Evolutionary conservation across 1,140 invertebrate genomes (phyloP).

Genomic region (Musca domestica): DNA sequence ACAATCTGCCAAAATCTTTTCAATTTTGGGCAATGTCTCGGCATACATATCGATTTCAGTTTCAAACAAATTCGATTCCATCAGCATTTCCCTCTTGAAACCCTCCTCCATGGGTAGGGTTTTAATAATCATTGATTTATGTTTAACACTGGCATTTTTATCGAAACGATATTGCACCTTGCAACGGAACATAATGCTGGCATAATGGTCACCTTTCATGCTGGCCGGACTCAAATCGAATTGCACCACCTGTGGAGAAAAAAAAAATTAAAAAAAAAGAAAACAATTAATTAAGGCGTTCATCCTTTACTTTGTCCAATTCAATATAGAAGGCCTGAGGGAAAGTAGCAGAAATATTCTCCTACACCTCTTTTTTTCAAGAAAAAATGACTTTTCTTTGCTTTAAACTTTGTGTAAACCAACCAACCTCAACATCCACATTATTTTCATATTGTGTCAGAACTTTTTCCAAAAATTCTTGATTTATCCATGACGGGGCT

Average conservation of each 20-base stretch:
- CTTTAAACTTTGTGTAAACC: too few species aligned
- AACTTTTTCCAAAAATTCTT: slow-evolving; percentile 26
- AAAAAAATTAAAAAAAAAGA: too few species aligned
- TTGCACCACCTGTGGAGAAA: slow-evolving; percentile 12
- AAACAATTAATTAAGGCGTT: too few species aligned
- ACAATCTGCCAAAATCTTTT: slow-evolving; percentile 1
- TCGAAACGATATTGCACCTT: slow-evolving; percentile 24
- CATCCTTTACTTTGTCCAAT: too few species aligned
- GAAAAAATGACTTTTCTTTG: too few species aligned
- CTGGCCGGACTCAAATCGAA: slow-evolving; percentile 29
- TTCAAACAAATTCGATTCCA: slow-evolving; percentile 20
- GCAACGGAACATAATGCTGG: slow-evolving; percentile 35
- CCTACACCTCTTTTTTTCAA: too few species aligned
- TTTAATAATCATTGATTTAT: slow-evolving; percentile 25
- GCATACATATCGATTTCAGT: slow-evolving; percentile 28
- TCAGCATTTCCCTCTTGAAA: slow-evolving; percentile 22
- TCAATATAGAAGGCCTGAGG: too few species aligned
- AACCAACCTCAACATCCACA: slow-evolving; percentile 5
- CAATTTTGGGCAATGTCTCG: slow-evolving; percentile 15
- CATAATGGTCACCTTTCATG: slow-evolving; percentile 36
- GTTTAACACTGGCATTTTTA: not conserved
- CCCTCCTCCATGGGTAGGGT: slow-evolving; percentile 7
- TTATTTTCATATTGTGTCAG: slow-evolving; percentile 14
- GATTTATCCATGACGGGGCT: slow-evolving; percentile 25
- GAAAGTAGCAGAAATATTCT: too few species aligned